Percentiles rank a stretch among this genome's conserved stretches.
phyloP scores from a whole-genome alignment of 2,888 invertebrate genomes.

The Parascotia fuliginaria region DNA sequence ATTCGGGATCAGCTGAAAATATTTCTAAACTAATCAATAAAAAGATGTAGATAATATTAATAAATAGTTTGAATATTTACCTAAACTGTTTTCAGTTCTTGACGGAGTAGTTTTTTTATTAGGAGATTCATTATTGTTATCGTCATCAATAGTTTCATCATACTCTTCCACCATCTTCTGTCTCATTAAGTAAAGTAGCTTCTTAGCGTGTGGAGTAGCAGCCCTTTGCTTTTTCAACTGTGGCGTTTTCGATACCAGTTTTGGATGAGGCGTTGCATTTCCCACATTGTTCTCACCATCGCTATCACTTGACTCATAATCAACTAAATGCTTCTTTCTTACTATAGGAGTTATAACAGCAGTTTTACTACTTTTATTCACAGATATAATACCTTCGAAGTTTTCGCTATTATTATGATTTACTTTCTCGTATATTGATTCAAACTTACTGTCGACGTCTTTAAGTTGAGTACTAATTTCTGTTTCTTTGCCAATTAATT shows the following conservation, averaged over 20 bases:
- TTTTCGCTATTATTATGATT: slow-evolving; percentile 53
- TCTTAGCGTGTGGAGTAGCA: slow-evolving; percentile 74
- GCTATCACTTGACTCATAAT: slow-evolving; percentile 73
- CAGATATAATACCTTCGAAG: slow-evolving; percentile 64
- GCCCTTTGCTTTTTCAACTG: slow-evolving; percentile 59
- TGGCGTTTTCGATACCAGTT: slow-evolving; percentile 62
- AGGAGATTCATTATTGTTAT: slow-evolving; percentile 47
- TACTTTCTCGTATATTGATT: slow-evolving; percentile 68
- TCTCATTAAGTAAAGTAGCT: slow-evolving; percentile 58
- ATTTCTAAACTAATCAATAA: too few relatives aligned
- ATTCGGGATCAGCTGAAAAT: too few relatives aligned
- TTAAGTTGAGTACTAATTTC: slow-evolving; percentile 36
- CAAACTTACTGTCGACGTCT: slow-evolving; percentile 67
- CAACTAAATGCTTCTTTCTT: slow-evolving; percentile 68
- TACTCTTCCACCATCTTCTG: slow-evolving; percentile 65
- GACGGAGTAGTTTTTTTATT: slow-evolving; percentile 58
- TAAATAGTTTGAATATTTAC: too few relatives aligned
- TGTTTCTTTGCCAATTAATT: slow-evolving; percentile 55
- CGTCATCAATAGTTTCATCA: slow-evolving; percentile 56
- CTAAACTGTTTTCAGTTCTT: slow-evolving; percentile 48
- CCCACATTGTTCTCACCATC: slow-evolving; percentile 48
- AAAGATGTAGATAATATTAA: background rate
- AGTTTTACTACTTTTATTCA: slow-evolving; percentile 68
- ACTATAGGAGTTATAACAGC: slow-evolving; percentile 76
- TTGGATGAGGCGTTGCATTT: slow-evolving; percentile 58